These are phyloP conservation scores for Aricia artaxerxes DNA, from an alignment of 2,888 invertebrate species.

Conservation along the genomic window DNA sequence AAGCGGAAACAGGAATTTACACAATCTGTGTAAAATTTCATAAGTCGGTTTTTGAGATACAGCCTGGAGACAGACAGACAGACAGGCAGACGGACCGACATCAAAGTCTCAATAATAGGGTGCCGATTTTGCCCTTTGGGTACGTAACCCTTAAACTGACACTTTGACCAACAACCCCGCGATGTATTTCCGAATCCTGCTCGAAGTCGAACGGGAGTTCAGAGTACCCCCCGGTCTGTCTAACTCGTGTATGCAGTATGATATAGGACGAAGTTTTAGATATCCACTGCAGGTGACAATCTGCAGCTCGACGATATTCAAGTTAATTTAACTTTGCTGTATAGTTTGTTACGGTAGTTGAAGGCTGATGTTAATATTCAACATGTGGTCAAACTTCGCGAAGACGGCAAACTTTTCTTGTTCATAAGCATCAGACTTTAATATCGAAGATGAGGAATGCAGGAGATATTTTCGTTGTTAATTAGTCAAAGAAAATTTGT, in stretches of 20 bases:
- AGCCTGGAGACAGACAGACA: no score
- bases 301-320: background rate
- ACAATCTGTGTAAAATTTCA: no score
- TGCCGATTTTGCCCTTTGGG: no score
- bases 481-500: no score
- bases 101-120: no score
- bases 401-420: conserved; percentile 5
- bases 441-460: background rate
- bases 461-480: background rate
- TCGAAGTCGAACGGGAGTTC: background rate
- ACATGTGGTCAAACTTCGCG: conserved; percentile 14
- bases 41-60: no score
- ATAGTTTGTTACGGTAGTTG: conserved; percentile 19
- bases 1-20: no score
- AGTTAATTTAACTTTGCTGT: conserved; percentile 28
- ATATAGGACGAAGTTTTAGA: background rate
- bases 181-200: background rate
- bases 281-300: conserved; percentile 25
- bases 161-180: no score
- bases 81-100: no score
- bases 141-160: no score
- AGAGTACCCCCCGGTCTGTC: background rate
- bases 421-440: conserved; percentile 2
- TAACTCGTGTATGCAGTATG: background rate
- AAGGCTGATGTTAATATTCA: conserved; percentile 22